Base-by-base conservation (phyloP, 2,113 vertebrate species). In the Electrona antarctica region DNA sequence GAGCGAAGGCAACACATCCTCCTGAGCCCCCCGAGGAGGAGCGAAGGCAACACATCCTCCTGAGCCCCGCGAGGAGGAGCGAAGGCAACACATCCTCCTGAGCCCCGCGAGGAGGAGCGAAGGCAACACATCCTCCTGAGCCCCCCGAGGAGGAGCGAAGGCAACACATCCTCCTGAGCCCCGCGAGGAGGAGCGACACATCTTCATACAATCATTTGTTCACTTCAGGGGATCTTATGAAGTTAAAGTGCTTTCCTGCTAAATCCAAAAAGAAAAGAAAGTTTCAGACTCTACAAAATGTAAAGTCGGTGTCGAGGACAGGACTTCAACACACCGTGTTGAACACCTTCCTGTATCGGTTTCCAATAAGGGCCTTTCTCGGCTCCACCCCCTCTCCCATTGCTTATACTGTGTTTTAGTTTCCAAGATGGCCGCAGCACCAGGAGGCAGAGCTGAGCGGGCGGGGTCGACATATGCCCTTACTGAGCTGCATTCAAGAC, bases 171-270 rank as follows among this genome's bases (percentile, higher is more conserved):
- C 64, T 41, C 9, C 10, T 71, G 45, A 62, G 33, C 50, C 51
- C 66, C 78, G 69, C 50, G 60, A 58, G 62, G 60, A 58, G 62
- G 78, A 80, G 80, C 71, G 74, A 41, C 28, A 48, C 67, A 77
- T 80, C 73, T 82, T 73, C 50, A 78, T 65, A 91, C 69, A 88
- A 41, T 41, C 82, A 86, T 71, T 82, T 4, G 51, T 64, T 85
- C 21, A 21, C 21, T 21, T 21, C 21, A 21, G 21, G 21, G 21
- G 21, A 21, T 21, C 21, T 21, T 21, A 73, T 60, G 78, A 69
- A 69, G 62, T 87, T 92, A 92, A 92, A 93, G 91, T 90, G 92
- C 93, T 88, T 89, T 78, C 73, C 79, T 80, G 82, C 84, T n/a
- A 21, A 77, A 78, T 59, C 63, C 67, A 77, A 75, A 67, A 66